Percentiles rank a stretch among this genome's conserved stretches.
Conservation (phyloP, 2,113 vertebrate genomes). For the Regulus satrapa region DNA sequence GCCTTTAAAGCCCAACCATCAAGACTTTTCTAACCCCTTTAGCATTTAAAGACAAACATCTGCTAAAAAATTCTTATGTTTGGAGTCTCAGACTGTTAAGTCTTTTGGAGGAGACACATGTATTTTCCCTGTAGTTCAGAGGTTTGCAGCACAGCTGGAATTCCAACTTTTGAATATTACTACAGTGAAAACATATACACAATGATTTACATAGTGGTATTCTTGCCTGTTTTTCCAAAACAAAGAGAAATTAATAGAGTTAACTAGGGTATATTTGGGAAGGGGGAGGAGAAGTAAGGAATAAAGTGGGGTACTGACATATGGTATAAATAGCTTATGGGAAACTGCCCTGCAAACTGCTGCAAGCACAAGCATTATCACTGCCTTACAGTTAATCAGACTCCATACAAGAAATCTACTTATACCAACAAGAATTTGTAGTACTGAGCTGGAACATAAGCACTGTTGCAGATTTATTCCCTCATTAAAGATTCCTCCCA, state of each 20-base stretch:
- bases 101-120: not conserved
- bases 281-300: not conserved
- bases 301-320: not conserved
- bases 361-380: not conserved
- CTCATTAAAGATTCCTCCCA: slow-evolving; percentile 15
- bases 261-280: not conserved
- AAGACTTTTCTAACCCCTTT: not conserved
- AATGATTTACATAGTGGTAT: not conserved
- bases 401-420: not conserved
- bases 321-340: not conserved
- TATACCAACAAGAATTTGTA: not conserved
- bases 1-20: not conserved
- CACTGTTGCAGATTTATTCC: not conserved
- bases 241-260: not conserved
- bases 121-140: not conserved
- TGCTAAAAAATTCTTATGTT: not conserved
- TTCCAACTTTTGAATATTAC: not conserved
- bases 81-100: not conserved
- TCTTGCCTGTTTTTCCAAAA: not conserved
- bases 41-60: not conserved
- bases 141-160: not conserved
- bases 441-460: not conserved
- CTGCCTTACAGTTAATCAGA: slow-evolving; percentile 7
- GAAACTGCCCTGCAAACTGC: not conserved
- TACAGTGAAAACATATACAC: not conserved